Base-by-base conservation (phyloP, 2,797 vertebrate genomes). In the Pangasius krempfi region DNA sequence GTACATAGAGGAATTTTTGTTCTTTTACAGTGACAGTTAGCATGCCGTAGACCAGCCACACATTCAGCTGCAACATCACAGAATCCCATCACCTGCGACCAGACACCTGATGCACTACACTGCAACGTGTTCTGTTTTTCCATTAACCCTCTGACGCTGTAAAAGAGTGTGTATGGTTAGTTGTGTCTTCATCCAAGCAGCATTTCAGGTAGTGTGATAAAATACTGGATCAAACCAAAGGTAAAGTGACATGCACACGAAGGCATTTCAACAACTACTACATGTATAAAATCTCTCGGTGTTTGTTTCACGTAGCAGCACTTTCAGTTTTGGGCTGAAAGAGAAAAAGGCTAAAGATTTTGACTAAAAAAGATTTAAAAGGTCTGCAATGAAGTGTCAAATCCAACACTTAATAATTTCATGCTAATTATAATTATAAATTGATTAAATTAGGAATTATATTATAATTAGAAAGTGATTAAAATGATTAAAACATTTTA, bases 31-130 rank as follows among this genome's bases (percentile, higher is more conserved):
- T 79, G 12, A 50, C 2, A 16, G 52, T 84, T 78, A 58, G 50
- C 88, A 89, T 89, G 60, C 76, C 25, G 75, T 62, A 73, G 88
- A 54, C 60, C 40, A 84, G 80, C 86, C 50, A 79, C 85, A 84
- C 27, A 4, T 70, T 76, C 72, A 70, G 27, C 47, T 68, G 68
- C 56, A 78, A 20, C 85, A 87, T 79, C 79, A 79, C 66, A 58
- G 40, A 84, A 54, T 87, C 86, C 85, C 80, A 84, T 87, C 40
- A 78, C 88, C 79, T 52, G 84, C 40, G 70, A 37, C 30, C 56
- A 60, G 85, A 58, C n/a, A 52, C 40, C 58, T 33, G 76, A 81
- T 78, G 58, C 3, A 47, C 33, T 56, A 78, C 12, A 30, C 44
- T 68, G 79, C 85, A 70, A 68, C 25, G 60, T 79, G 68, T 33